A percentile compares a stretch with the other conserved stretches of the same genome.
Evolutionary conservation across 2,888 invertebrate genomes (phyloP).

Genomic region (Rhamphomyia laevipes): DNA sequence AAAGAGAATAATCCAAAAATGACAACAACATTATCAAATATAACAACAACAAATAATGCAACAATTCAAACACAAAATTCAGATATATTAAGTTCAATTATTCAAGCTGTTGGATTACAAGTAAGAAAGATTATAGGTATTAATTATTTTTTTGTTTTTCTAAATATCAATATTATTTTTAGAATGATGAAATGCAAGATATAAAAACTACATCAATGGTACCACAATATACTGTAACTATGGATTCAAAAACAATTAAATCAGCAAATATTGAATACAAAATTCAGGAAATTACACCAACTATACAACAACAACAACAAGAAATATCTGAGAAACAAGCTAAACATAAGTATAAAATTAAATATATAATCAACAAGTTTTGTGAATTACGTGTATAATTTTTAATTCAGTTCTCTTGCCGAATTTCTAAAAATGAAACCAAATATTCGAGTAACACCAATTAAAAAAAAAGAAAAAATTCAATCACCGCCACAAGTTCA

Average conservation of each 20-base stretch:
- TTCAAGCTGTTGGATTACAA: conserved; percentile 36
- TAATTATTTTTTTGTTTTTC: neutral
- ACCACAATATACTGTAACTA: conserved; percentile 36
- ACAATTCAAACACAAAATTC: conserved; percentile 14
- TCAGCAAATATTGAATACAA: conserved; percentile 28
- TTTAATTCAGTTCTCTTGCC: conserved; percentile 28
- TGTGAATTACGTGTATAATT: neutral
- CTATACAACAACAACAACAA: conserved; percentile 11
- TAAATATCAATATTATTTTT: neutral
- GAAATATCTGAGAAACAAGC: conserved; percentile 27
- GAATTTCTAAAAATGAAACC: conserved; percentile 35
- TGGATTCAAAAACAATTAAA: conserved; percentile 27
- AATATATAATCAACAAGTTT: too few species aligned
- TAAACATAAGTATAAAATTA: conserved; percentile 31
- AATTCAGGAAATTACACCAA: conserved; percentile 17
- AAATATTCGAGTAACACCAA: conserved; percentile 33
- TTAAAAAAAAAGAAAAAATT: conserved; percentile 14
- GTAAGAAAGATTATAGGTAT: conserved; percentile 16
- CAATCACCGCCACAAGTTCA: conserved; percentile 7
- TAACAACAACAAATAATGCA: conserved; percentile 3
- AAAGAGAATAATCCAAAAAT: conserved; percentile 30
- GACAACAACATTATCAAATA: conserved; percentile 15
- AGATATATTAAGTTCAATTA: conserved; percentile 34
- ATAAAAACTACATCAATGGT: conserved; percentile 18
- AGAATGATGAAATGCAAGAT: conserved; percentile 15